Percentiles rank a stretch among this genome's conserved stretches.
These are phyloP conservation scores for Phoenoteleia sp. DNA, from an alignment of 2,888 invertebrate genomes.

Conservation along the genomic window DNA sequence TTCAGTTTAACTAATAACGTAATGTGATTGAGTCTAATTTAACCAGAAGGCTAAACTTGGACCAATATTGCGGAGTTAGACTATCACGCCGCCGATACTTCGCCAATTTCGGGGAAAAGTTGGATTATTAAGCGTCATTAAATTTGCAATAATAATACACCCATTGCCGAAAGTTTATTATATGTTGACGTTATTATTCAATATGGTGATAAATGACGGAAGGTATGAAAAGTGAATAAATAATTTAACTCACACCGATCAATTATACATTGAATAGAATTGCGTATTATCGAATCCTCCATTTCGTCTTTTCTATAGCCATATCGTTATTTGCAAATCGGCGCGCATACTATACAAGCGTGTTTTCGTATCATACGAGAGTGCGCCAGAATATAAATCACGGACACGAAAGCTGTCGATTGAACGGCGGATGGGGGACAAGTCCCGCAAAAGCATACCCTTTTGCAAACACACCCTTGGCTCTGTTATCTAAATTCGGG, in stretches of 20 bases:
- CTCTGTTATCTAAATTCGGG: constrained; percentile 59
- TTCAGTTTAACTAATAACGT: constrained; percentile 22
- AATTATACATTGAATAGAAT: constrained; percentile 60
- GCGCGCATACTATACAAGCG: constrained; percentile 48
- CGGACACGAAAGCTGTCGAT: constrained; percentile 61
- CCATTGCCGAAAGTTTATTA: constrained; percentile 10
- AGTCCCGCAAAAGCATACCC: constrained; percentile 63
- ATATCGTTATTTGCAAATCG: constrained; percentile 68
- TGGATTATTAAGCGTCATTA: constrained; percentile 16
- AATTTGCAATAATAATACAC: constrained; percentile 37
- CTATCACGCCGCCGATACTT: constrained; percentile 2
- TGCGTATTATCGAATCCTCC: constrained; percentile 65
- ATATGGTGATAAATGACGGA: constrained; percentile 36
- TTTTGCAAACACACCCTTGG: constrained; percentile 55
- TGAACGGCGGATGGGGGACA: constrained; percentile 61
- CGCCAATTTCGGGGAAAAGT: constrained; percentile 21
- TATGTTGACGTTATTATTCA: constrained; percentile 26
- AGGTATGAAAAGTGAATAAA: constrained; percentile 43
- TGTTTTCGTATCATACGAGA: constrained; percentile 60
- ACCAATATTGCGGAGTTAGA: constrained; percentile 12
- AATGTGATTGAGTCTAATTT: constrained; percentile 50
- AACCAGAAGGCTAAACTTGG: constrained; percentile 32
- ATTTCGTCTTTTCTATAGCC: constrained; percentile 66
- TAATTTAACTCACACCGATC: constrained; percentile 53
- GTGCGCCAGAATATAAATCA: constrained; percentile 71